Evolutionary conservation across 1,140 invertebrate genomes (phyloP), one percentile per base, ranked within the genome.

Genomic region (Diplogasteroides magnus): DNA sequence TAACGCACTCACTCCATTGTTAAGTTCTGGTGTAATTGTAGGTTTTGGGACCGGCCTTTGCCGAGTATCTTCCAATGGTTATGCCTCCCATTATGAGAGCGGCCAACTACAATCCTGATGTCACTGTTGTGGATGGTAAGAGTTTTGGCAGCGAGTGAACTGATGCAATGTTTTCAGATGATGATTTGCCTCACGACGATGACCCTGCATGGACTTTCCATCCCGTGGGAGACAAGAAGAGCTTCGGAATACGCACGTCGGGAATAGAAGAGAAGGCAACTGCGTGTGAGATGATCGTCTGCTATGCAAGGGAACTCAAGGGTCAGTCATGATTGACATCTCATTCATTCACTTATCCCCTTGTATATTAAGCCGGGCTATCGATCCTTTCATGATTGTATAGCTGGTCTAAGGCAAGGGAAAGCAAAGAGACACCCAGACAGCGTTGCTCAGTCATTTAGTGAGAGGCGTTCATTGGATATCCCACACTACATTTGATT

Each of bases 151-250:
- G 11, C 59, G 13, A 11, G 0, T 61, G 11, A 14, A 11, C 1
- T 61, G 15, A 72, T 19, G 55, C 67, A 65, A n/a, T 62, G 31
- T 57, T 69, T 80, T 48, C 64, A 85, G 84, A 77, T 77, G 86
- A 88, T 68, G 86, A 87, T 64, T 83, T 85, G 63, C 88, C 95
- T 59, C 91, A 94, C 79, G 89, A 89, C 61, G 92, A 95, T 83
- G 93, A 96, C 83, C 88, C 91, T 6, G 94, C 98, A 77, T 98
- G 96, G 95, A 92, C 97, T 77, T 97, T 98, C 84, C 91, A 98
- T 26, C 93, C 91, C 15, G 87, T 98, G 2, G 94, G 94, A 2
- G 94, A 98, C 81, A 92, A 90, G 79, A 86, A 87, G 81, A 86
- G 83, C 69, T 86, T 88, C 77, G 87, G 87, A 26, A 87, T 88